Conservation (phyloP, 2,888 invertebrate species). For the Griposia aprilina region DNA sequence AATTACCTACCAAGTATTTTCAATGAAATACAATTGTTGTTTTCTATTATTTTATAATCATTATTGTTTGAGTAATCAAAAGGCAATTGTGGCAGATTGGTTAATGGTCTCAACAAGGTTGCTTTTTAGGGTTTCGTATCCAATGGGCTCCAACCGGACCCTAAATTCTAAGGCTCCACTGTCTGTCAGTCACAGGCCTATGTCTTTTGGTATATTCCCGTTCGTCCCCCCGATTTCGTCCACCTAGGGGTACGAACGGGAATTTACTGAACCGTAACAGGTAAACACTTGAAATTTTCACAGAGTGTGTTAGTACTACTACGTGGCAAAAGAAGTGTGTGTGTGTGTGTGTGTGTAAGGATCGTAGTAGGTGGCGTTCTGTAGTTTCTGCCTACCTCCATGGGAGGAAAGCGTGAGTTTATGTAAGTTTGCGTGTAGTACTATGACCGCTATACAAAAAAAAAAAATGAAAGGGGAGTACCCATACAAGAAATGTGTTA, state of each 20-base stretch:
- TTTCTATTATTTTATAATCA: slow-evolving; percentile 4
- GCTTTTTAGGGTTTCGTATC: background rate
- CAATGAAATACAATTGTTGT: slow-evolving; percentile 11
- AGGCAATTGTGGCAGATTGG: slow-evolving; percentile 23
- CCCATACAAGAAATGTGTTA: background rate
- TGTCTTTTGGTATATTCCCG: background rate
- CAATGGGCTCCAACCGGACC: background rate
- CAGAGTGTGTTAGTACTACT: background rate
- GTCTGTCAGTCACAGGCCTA: background rate
- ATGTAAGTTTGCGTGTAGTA: background rate
- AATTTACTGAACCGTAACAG: background rate
- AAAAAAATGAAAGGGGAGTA: background rate
- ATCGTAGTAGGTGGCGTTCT: background rate
- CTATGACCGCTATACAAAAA: background rate
- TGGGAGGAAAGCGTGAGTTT: background rate
- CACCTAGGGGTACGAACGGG: no score
- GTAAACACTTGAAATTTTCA: background rate
- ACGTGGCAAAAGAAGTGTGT: background rate
- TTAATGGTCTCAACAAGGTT: slow-evolving; percentile 30
- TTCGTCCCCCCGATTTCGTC: no score
- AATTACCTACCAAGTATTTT: background rate
- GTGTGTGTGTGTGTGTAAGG: no score
- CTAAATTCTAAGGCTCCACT: background rate
- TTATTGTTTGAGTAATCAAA: slow-evolving; percentile 43
- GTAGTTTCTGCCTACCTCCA: background rate